Base-by-base conservation (phyloP, 1,140 invertebrate genomes). In the Drosophila lacertosa region DNA sequence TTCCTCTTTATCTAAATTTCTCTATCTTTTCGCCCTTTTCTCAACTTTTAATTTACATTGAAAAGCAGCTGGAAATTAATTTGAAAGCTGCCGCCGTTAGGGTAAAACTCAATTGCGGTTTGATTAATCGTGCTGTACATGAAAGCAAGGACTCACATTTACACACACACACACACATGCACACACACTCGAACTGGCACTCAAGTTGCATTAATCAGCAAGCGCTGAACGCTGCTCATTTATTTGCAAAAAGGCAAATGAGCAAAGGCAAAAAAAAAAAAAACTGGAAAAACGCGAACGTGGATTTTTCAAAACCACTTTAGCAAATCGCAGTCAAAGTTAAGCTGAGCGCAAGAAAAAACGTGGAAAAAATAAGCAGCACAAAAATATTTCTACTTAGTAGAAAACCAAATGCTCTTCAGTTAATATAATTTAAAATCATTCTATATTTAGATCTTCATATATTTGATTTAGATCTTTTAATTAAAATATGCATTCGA, bases 241-340 rank as follows among this genome's bases (percentile, higher is more conserved):
- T 86, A 84, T 84, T 84, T 74, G 81, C 77, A 69, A 81, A 73
- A 81, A 78, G 76, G 73, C 77, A 86, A 80, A 86, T 86, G 84
- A 77, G 57, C 51, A 58, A 44, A 69, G 42, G 47, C 42, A 10
- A 18, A 47, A 68, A 62, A 63, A 53, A 67, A 32, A 15, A 45
- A 64, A 69, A 29, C 20, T 32, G 10, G 40, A 64, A 69, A 29
- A 53, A 39, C 45, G 48, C 48, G 39, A 66, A 40, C 58, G 53
- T 44, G 54, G 59, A 70, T 47, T 69, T 70, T 70, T 70, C 29
- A 44, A 68, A 76, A 68, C 64, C 82, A 81, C 81, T 88, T 86
- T 70, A 73, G 71, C 77, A 81, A 84, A 84, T 77, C 73, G 82
- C 73, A 81, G 77, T 74, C 77, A 84, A 81, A 86, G 77, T 88